Percentiles rank a stretch among this genome's conserved stretches.
phyloP scores from a whole-genome alignment of 2,888 invertebrate genomes.

The Ditula angustiorana region DNA sequence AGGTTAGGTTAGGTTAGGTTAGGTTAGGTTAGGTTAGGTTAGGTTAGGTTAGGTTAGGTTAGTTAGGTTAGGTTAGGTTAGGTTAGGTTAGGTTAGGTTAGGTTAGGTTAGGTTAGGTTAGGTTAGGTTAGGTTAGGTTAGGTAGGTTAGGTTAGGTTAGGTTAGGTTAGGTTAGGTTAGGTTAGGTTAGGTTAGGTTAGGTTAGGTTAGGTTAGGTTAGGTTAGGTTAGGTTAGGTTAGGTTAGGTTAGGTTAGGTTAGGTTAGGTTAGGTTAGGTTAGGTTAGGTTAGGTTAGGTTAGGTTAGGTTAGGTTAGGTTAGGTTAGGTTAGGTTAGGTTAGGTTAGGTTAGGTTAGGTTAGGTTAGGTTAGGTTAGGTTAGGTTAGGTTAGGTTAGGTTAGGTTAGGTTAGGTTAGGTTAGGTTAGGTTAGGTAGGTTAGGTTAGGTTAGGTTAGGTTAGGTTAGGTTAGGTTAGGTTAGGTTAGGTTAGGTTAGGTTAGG shows the following conservation, averaged over 20 bases:
- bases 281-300: slow-evolving; percentile 27
- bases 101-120: slow-evolving; percentile 32
- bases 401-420: slow-evolving; percentile 31
- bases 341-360: slow-evolving; percentile 20
- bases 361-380: slow-evolving; percentile 14
- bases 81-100: slow-evolving; percentile 29
- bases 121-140: slow-evolving; percentile 32
- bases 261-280: slow-evolving; percentile 25
- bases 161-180: slow-evolving; percentile 21
- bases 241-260: slow-evolving; percentile 10
- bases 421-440: slow-evolving; percentile 32
- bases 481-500: slow-evolving; percentile 25
- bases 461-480: slow-evolving; percentile 25
- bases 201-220: slow-evolving; percentile 32
- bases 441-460: slow-evolving; percentile 28
- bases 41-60: slow-evolving; percentile 19
- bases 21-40: slow-evolving; percentile 25
- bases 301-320: slow-evolving; percentile 18
- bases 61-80: slow-evolving; percentile 29
- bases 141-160: slow-evolving; percentile 30
- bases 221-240: slow-evolving; percentile 21
- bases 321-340: slow-evolving; percentile 16
- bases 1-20: slow-evolving; percentile 28
- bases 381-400: slow-evolving; percentile 26
- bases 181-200: slow-evolving; percentile 29